Evolutionary conservation across 2,113 vertebrate species (phyloP), one percentile per base, ranked within the genome.

Genomic region (Crotalus tigris): DNA sequence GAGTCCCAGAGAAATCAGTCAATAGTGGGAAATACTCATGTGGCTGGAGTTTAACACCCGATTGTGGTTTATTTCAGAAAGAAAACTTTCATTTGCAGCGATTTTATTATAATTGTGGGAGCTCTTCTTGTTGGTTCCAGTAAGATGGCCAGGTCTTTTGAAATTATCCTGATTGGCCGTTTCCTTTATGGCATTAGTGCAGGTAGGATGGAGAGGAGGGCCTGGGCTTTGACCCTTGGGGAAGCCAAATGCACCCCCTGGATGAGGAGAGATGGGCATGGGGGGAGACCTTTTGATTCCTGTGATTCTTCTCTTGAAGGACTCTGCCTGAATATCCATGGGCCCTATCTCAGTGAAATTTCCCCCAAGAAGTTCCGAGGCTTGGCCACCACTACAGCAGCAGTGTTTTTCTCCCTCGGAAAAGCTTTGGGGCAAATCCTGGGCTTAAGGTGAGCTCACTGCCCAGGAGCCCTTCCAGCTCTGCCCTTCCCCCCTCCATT

Each of bases 311-410:
- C 26, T 10, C 85, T 87, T 51, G 23, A 98, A 98, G 98, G 69
- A 94, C 92, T 98, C 5, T 96, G 97, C 7, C 26, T 98, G 54
- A 98, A 92, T 90, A 96, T 97, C 39, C 98, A 98, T 0, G 33
- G 98, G 91, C 97, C 98, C 94, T 98, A 98, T 29, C 92, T 97
- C 6, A 97, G 97, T 24, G 98, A 98, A 94, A 96, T 97, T 92
- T 98, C 98, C 81, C 97, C 98, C 5, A 98, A 97, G 96, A 97
- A 97, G 89, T 75, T 98, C 1, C 97, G 97, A 94, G 98, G 98
- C 7, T 97, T 98, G 92, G 59, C 98, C 93, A 98, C 97, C 0
- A 96, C 97, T 89, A 97, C 95, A 0, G 46, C 86, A 29, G 89
- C 96, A 0, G 94, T 98, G 91, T 98, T 98, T 94, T 96, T 97